A percentile compares a stretch with the other conserved stretches of the same genome.
phyloP scores from a whole-genome alignment of 2,113 vertebrate genomes.

The Leucoraja erinaceus region DNA sequence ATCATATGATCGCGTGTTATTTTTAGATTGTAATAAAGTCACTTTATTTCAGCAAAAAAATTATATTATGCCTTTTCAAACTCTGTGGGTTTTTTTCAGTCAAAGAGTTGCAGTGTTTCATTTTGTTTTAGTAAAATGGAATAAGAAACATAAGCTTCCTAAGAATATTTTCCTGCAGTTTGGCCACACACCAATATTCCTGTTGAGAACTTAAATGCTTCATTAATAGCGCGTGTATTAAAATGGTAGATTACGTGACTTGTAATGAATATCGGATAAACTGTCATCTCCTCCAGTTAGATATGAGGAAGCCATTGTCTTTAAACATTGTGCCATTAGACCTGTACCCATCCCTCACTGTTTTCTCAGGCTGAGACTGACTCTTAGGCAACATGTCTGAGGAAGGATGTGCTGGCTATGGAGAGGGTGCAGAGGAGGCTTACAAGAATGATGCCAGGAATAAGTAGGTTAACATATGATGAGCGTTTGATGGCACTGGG shows the following conservation, averaged over 20 bases:
- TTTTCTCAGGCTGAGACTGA: neutral
- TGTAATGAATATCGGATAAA: neutral
- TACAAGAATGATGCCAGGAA: too few species aligned
- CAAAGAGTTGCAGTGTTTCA: neutral
- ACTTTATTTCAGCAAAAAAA: neutral
- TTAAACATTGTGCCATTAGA: neutral
- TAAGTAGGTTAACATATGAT: too few species aligned
- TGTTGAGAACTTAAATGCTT: neutral
- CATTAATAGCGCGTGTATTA: neutral
- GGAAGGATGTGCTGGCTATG: too few species aligned
- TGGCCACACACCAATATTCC: neutral
- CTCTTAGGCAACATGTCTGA: too few species aligned
- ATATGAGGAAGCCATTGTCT: neutral
- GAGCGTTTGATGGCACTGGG: too few species aligned
- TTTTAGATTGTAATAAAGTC: neutral
- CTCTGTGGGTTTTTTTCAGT: neutral
- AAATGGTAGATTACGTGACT: neutral
- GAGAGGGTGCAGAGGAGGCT: too few species aligned
- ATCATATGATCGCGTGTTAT: conserved; percentile 2
- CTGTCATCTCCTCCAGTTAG: neutral
- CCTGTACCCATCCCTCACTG: neutral
- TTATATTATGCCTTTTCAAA: neutral
- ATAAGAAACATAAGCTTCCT: neutral
- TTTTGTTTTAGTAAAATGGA: neutral
- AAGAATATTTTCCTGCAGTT: conserved; percentile 8